Percentiles rank a stretch among this genome's conserved stretches.
These are phyloP conservation scores for Myotis yumanensis DNA, from an alignment of 2,113 vertebrate genomes.

Conservation along the genomic window DNA sequence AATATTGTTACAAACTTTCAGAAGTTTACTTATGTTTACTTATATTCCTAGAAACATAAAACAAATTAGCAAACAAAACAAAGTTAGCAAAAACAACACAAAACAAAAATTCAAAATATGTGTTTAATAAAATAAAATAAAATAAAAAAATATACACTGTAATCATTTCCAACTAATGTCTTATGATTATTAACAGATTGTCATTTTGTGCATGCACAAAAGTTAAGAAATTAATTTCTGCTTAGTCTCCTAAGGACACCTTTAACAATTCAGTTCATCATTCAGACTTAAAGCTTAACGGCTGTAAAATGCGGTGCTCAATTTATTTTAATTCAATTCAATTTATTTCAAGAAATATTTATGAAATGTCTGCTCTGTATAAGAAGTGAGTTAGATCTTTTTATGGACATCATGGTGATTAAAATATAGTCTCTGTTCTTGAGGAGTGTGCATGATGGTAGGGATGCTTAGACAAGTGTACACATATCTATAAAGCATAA, in stretches of 20 bases:
- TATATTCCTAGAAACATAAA: constrained; percentile 10
- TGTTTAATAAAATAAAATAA: not conserved
- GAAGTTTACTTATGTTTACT: not conserved
- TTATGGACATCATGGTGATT: not conserved
- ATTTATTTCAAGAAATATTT: constrained; percentile 35
- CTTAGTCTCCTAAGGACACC: not conserved
- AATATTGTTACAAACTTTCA: not conserved
- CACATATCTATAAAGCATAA: not conserved
- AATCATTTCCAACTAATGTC: constrained; percentile 3
- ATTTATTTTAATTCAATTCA: not conserved
- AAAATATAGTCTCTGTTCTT: not conserved
- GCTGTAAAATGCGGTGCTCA: not conserved
- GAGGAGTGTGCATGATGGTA: not conserved
- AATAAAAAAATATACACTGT: not conserved
- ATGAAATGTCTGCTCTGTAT: not conserved
- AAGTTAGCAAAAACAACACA: not conserved
- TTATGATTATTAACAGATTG: not conserved
- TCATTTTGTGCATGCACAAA: not conserved
- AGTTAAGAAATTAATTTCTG: constrained; percentile 26
- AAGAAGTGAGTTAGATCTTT: not conserved
- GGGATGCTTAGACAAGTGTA: not conserved
- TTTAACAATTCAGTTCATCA: not conserved
- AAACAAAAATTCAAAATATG: not conserved
- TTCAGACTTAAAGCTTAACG: constrained; percentile 5
- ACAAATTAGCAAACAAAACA: not conserved